These are phyloP conservation scores for Diogma glabrata DNA, from an alignment of 2,888 invertebrate genomes.

Conservation along the genomic window DNA sequence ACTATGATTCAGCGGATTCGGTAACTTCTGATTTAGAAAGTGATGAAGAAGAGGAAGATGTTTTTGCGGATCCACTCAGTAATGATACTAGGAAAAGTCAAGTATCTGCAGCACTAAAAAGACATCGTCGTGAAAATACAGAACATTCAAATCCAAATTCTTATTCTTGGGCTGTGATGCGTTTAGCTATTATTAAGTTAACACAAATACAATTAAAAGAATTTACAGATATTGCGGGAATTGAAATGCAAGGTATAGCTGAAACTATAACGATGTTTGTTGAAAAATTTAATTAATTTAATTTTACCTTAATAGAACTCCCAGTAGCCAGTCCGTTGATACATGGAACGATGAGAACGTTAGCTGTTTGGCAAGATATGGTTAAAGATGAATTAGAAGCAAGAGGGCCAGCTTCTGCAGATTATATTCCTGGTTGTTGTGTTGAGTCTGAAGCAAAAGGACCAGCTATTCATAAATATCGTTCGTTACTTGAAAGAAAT, in stretches of 20 bases:
- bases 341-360: slow-evolving; percentile 73
- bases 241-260: slow-evolving; percentile 83
- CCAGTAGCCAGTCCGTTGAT: slow-evolving; percentile 90
- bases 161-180: slow-evolving; percentile 91
- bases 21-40: slow-evolving; percentile 65
- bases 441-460: slow-evolving; percentile 61
- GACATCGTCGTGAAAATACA: slow-evolving; percentile 46
- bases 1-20: slow-evolving; percentile 80
- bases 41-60: slow-evolving; percentile 71
- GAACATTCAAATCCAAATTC: slow-evolving; percentile 91
- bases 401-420: slow-evolving; percentile 64
- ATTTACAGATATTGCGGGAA: slow-evolving; percentile 79
- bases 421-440: slow-evolving; percentile 78
- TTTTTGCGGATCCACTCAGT: slow-evolving; percentile 46
- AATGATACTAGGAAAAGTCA: slow-evolving; percentile 35
- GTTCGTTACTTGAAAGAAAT: slow-evolving; percentile 78
- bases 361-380: slow-evolving; percentile 82
- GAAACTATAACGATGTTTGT: neutral
- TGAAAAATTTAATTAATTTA: no score
- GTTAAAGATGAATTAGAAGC: slow-evolving; percentile 64
- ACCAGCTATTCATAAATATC: slow-evolving; percentile 87
- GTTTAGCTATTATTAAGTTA: slow-evolving; percentile 76
- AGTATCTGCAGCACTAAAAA: slow-evolving; percentile 24
- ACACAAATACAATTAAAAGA: slow-evolving; percentile 74
- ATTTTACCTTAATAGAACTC: slow-evolving; percentile 49